Base-by-base conservation (phyloP, 92 coral and sea anemone genomes). In the Porites divaricata region DNA sequence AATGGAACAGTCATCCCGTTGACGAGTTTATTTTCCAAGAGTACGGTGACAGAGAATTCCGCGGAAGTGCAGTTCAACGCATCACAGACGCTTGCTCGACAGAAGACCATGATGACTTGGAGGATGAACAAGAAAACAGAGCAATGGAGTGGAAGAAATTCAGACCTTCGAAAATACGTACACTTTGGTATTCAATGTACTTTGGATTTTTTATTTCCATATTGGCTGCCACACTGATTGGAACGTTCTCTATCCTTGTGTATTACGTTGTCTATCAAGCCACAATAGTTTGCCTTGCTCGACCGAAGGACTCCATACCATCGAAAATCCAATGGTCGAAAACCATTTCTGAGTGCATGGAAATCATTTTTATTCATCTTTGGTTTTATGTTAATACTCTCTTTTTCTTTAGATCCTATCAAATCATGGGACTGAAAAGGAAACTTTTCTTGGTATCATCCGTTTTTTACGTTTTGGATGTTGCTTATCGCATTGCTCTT, bases 101-200 rank as follows among this genome's bases (percentile, higher is more conserved):
- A 24, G 70, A 66, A 22, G 70, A 66, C 70, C 4, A 22, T 22
- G 45, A 25, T 8, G 45, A 66, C 2, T 10, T 17, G 9, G 17
- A 61, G 19, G 81, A 76, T 26, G 2, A 2, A 19, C 28, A 22
- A 16, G 56, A 41, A 19, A 72, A 65, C 15, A 53, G 51, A 50
- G 83, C 63, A 54, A 79, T 79, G 83, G 74, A 62, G 66, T 79
- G 83, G 83, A 79, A 79, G 51, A 72, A 50, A 2, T 63, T 79
- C 22, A 79, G 83, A 23, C 83, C 74, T 23, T 48, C 74, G 20
- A 17, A 61, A n/a, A 5, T 2, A 14, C 53, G 70, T 14, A 76
- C 81, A 1, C 56, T 62, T 23, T 62, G 69, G 68, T 41, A 20
- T 17, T 76, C 81, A 28, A 8, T 62, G n/a, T 58, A 53, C 35